phyloP scores from a whole-genome alignment of 2,113 vertebrate species.

The Condylura cristata region DNA sequence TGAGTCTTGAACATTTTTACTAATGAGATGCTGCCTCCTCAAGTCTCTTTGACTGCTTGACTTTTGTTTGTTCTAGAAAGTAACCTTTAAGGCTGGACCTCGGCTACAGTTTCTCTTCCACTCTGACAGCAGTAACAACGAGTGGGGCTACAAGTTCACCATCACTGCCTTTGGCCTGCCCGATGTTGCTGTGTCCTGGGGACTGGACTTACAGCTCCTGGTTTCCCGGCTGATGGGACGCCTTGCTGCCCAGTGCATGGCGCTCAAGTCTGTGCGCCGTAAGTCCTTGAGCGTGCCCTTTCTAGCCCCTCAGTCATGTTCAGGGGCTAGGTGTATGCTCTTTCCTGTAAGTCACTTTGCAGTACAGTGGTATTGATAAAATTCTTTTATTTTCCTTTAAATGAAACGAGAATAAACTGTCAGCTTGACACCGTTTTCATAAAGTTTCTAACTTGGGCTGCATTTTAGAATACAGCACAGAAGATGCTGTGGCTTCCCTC shows the following conservation, averaged over 20 bases:
- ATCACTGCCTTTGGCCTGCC: constrained; percentile 95
- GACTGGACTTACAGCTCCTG: constrained; percentile 96
- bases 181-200: constrained; percentile 96
- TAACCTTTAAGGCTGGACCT: constrained; percentile 96
- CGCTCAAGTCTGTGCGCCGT: constrained; percentile 87
- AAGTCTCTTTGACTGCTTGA: constrained; percentile 74
- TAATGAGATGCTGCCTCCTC: constrained; percentile 30
- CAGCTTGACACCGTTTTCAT: neutral
- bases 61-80: constrained; percentile 91
- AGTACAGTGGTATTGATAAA: neutral
- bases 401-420: neutral
- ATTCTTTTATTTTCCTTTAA: neutral
- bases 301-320: neutral
- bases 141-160: constrained; percentile 98
- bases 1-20: neutral
- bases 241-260: constrained; percentile 94
- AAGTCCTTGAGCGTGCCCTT: constrained; percentile 48
- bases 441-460: neutral
- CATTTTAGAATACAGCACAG: neutral
- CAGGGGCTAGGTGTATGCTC: neutral
- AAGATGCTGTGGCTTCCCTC: neutral
- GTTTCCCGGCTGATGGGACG: constrained; percentile 96
- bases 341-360: neutral
- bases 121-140: constrained; percentile 98
- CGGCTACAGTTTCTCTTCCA: constrained; percentile 99